A percentile compares a stretch with the other conserved stretches of the same genome.
phyloP scores from a whole-genome alignment of 2,797 vertebrate species.

The Phoebastria nigripes region DNA sequence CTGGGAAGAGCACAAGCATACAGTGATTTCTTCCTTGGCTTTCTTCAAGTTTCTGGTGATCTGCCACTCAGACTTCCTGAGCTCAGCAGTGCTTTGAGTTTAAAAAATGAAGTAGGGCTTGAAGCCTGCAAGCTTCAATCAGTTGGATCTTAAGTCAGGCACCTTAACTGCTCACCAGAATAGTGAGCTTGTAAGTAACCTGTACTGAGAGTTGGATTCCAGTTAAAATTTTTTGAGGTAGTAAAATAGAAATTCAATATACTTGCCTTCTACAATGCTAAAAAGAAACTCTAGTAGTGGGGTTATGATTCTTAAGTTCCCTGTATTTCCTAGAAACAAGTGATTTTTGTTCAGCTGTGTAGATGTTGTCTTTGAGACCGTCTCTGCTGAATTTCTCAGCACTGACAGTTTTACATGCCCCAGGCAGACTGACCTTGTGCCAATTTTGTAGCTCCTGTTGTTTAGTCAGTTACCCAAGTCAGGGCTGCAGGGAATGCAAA shows the following conservation, averaged over 20 bases:
- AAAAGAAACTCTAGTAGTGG: neutral
- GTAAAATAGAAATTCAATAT: neutral
- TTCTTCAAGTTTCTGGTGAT: neutral
- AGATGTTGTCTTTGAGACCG: neutral
- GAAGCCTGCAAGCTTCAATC: neutral
- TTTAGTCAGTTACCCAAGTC: neutral
- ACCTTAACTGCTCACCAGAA: neutral
- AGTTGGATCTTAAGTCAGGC: neutral
- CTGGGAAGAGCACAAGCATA: neutral
- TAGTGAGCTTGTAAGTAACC: neutral
- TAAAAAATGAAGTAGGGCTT: neutral
- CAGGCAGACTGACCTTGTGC: neutral
- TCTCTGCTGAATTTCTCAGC: neutral
- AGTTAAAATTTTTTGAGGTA: neutral
- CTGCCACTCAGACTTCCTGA: neutral
- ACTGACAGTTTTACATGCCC: neutral
- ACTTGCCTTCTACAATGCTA: neutral
- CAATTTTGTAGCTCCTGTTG: neutral
- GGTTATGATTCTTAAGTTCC: neutral
- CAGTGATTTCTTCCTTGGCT: neutral
- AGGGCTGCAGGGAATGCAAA: constrained; percentile 23
- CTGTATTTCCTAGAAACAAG: neutral
- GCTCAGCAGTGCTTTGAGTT: neutral
- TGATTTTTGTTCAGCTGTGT: neutral
- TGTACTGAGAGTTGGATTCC: neutral